phyloP scores from a whole-genome alignment of 1,140 invertebrate species.

The Caerostris darwini region DNA sequence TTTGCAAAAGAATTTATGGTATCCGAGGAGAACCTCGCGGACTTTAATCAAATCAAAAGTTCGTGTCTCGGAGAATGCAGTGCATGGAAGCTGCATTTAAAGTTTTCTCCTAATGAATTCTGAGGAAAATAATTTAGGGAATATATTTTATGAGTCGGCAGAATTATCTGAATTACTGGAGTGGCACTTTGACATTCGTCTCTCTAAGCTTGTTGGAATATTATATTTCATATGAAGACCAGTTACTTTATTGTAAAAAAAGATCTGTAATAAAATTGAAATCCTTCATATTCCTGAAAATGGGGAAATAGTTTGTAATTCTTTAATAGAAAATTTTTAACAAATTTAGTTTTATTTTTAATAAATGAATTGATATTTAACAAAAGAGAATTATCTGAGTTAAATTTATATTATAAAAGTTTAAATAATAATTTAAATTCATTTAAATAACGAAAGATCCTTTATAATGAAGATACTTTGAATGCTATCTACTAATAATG shows the following conservation, averaged over 20 bases:
- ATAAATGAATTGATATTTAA: no score
- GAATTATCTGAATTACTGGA: not conserved
- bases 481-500: no score
- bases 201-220: not conserved
- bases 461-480: no score
- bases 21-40: not conserved
- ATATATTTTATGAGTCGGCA: not conserved
- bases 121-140: not conserved
- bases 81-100: not conserved
- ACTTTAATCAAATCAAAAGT: constrained; percentile 50
- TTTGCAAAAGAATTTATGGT: constrained; percentile 22
- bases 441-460: no score
- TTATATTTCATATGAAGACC: not conserved
- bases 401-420: no score
- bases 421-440: no score
- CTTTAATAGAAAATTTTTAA: no score
- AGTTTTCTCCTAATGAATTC: not conserved
- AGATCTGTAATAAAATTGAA: not conserved
- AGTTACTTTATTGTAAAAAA: not conserved
- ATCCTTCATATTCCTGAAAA: no score
- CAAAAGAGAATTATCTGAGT: no score
- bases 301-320: no score
- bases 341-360: no score
- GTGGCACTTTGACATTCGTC: not conserved
- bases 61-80: not conserved